Evolutionary conservation across 2,888 invertebrate genomes (phyloP).

Genomic region (Cantharis nigra): DNA sequence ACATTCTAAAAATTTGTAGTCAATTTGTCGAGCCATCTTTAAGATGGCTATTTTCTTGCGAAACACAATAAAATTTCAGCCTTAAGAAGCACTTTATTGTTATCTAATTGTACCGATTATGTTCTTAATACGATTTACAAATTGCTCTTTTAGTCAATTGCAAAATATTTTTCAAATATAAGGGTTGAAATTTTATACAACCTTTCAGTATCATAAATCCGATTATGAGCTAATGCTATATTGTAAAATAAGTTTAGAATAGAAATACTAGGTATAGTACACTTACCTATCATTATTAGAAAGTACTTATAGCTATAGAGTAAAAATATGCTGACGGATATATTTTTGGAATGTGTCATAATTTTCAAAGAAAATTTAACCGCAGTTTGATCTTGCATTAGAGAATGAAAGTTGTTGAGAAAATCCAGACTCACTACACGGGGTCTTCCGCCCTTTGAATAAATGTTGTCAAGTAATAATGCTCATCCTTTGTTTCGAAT

Average conservation of each 20-base stretch:
- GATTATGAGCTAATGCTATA: neutral
- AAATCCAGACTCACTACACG: neutral
- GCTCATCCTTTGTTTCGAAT: conserved; percentile 33
- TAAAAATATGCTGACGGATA: neutral
- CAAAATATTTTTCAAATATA: neutral
- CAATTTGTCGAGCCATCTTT: no score
- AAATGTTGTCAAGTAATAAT: conserved; percentile 4
- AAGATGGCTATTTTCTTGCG: no score
- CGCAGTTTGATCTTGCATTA: neutral
- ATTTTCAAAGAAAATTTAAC: neutral
- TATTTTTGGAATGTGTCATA: neutral
- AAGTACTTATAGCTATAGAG: neutral
- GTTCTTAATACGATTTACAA: no score
- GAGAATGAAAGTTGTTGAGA: neutral
- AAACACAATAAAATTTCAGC: no score
- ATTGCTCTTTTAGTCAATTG: no score
- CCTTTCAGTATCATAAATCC: no score
- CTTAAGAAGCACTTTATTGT: no score
- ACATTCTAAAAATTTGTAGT: no score
- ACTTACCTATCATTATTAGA: neutral
- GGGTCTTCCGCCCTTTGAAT: conserved; percentile 15
- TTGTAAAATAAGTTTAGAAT: neutral
- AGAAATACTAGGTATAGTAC: neutral
- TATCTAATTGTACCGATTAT: no score
- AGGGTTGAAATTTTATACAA: neutral